phyloP scores from a whole-genome alignment of 2,797 vertebrate genomes.

The Simalia tracyae region DNA sequence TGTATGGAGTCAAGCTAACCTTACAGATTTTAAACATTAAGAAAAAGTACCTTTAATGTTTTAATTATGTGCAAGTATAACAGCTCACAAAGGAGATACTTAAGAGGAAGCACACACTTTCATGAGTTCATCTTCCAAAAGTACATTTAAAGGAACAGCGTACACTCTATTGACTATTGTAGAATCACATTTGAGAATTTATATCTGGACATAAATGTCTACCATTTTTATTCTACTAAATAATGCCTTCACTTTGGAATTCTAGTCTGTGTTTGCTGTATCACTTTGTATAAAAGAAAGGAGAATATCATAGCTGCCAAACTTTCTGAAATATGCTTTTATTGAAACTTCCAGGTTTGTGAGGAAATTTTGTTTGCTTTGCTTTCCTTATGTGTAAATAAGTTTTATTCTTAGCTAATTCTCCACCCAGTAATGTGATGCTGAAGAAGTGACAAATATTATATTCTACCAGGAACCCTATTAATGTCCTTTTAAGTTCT shows the following conservation, averaged over 20 bases:
- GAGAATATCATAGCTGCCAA: not conserved
- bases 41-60: not conserved
- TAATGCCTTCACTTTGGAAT: not conserved
- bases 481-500: not conserved
- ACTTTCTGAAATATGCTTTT: not conserved
- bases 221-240: not conserved
- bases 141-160: not conserved
- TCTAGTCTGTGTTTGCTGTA: not conserved
- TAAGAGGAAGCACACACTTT: not conserved
- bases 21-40: not conserved
- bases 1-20: not conserved
- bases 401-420: not conserved
- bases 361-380: not conserved
- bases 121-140: not conserved
- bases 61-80: not conserved
- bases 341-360: not conserved
- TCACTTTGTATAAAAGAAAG: not conserved
- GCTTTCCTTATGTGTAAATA: not conserved
- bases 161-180: not conserved
- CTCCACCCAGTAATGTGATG: not conserved
- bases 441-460: not conserved
- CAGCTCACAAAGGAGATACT: not conserved
- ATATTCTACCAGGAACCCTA: not conserved
- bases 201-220: not conserved
- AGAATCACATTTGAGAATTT: not conserved